phyloP scores from a whole-genome alignment of 2,113 vertebrate species.

The Eptesicus fuscus region DNA sequence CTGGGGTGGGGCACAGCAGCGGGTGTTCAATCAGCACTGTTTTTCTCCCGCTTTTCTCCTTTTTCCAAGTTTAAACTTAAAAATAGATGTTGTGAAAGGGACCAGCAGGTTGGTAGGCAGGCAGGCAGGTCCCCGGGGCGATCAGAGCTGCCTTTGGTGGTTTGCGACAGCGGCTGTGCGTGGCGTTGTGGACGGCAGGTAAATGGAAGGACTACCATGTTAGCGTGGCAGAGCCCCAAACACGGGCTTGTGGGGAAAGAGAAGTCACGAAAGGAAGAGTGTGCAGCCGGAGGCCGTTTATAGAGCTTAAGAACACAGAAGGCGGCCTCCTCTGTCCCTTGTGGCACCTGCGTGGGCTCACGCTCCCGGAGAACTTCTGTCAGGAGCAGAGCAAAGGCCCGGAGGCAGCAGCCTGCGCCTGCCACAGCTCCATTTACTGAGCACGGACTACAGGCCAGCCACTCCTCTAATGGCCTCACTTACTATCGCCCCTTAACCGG shows the following conservation, averaged over 20 bases:
- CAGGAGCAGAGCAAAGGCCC: background rate
- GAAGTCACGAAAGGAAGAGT: no score
- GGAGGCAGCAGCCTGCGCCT: no score
- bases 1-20: rapidly evolving
- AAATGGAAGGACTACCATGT: background rate
- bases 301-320: no score
- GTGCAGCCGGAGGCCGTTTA: background rate
- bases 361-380: background rate
- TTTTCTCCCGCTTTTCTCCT: background rate
- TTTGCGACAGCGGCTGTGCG: background rate
- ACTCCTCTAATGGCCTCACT: no score
- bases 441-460: no score
- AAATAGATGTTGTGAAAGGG: background rate
- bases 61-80: background rate
- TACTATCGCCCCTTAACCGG: no score
- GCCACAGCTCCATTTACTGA: background rate
- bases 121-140: background rate
- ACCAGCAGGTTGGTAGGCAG: background rate
- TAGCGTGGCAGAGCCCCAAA: rapidly evolving
- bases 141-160: background rate
- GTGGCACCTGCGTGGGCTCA: background rate
- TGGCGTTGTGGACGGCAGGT: background rate
- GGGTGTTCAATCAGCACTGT: background rate
- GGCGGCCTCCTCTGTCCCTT: background rate
- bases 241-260: background rate